Base-by-base conservation (phyloP, 2,888 invertebrate species). In the Dynastes maya region DNA sequence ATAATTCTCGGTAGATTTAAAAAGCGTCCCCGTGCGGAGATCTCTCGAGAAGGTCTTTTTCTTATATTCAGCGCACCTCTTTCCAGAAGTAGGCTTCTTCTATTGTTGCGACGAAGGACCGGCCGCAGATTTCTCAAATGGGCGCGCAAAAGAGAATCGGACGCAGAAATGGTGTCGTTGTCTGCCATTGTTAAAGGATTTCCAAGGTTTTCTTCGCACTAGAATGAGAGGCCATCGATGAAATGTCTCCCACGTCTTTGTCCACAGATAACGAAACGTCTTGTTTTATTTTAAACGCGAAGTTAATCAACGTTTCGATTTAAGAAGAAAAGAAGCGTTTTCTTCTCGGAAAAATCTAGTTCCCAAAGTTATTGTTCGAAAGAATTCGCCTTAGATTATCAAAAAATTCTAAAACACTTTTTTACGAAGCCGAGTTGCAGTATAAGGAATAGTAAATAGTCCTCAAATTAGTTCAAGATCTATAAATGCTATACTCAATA, bases 1-100 rank as follows among this genome's bases (percentile, higher is more conserved):
- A 68, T 51, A 51, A 68, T 51, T 68, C 68, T 68, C 68, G 4
- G 68, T 29, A 27, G 68, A 51, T 68, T 68, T 68, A 29, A 51
- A 27, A 27, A 51, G 53, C 29, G 29, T 49, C 27, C 40, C 68
- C 68, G 32, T 29, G 32, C 32, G 51, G 51, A 22, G 51, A 29
- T 68, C 29, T 51, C 63, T 27, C 32, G 27, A 63, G 11, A 32
- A 55, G 22, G 37, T 67, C 65, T 51, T 40, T 51, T 51, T 27
- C 49, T 37, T 65, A 49, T 27, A 45, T 45, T 9, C 45, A 11
- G 51, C 51, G 32, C 27, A 37, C 27, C 63, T 63, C 51, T 11
- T 68, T 29, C 13, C 27, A 22, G 51, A 40, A 29, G 49, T 9
- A 51, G 27, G 5, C 68, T 51, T 29, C 11, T 5, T 51, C 11